These are phyloP conservation scores for Pseudomyrmex flavicornis DNA, from an alignment of 1,140 invertebrate genomes.

Conservation along the genomic window DNA sequence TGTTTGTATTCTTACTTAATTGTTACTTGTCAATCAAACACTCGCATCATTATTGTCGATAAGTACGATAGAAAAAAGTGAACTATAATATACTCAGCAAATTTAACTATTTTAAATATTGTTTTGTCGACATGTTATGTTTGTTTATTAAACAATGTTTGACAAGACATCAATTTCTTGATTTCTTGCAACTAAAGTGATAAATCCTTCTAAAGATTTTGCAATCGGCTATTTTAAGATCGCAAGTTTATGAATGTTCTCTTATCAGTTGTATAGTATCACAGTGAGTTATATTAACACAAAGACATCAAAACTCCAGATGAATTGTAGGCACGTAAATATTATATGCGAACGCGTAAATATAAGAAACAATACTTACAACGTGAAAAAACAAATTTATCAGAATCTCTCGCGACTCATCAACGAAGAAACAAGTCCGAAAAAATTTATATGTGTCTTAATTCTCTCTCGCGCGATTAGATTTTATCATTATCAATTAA, in stretches of 20 bases:
- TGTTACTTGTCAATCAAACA: constrained; percentile 5
- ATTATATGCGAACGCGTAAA: background rate
- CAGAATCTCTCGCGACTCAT: constrained; percentile 5
- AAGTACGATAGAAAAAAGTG: background rate
- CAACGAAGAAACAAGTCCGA: constrained; percentile 11
- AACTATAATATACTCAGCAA: background rate
- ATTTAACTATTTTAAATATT: background rate
- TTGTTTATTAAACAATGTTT: too few species aligned
- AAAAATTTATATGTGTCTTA: constrained; percentile 24
- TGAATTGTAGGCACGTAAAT: background rate
- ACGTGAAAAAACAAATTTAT: constrained; percentile 6
- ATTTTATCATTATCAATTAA: background rate
- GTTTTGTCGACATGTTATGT: too few species aligned
- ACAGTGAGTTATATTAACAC: background rate
- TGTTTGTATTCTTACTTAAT: constrained; percentile 8
- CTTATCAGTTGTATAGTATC: background rate
- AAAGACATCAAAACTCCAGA: background rate
- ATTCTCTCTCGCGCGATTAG: background rate
- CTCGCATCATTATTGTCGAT: background rate
- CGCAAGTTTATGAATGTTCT: background rate
- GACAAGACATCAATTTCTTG: too few species aligned
- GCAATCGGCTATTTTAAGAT: background rate
- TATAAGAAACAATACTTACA: background rate
- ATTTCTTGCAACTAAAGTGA: too few species aligned
- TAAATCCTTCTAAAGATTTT: background rate